Percentiles rank a stretch among this genome's conserved stretches.
Evolutionary conservation across 2,113 vertebrate genomes (phyloP).

Genomic region (Corythaixoides concolor): DNA sequence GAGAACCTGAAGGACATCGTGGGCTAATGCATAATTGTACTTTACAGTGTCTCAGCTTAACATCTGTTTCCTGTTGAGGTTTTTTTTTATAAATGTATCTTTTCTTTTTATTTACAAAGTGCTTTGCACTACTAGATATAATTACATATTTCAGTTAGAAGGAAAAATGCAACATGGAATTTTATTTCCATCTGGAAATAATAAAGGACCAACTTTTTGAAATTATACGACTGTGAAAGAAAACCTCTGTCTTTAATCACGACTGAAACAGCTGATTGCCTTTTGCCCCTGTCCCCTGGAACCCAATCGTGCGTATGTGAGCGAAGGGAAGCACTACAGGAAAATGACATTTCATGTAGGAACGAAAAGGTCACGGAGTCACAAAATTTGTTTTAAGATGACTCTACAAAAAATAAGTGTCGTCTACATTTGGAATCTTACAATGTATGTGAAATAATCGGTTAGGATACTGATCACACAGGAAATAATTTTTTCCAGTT

Average conservation of each 20-base stretch:
- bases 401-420: constrained; percentile 15
- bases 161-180: constrained; percentile 12
- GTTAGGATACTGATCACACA: background rate
- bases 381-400: constrained; percentile 4
- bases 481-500: background rate
- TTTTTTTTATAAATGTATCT: background rate
- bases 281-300: background rate
- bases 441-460: background rate
- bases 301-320: background rate
- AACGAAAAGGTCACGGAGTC: background rate
- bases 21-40: background rate
- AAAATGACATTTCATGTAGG: background rate
- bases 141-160: constrained; percentile 33
- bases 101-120: background rate
- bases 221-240: constrained; percentile 5
- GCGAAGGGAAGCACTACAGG: background rate
- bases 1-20: background rate
- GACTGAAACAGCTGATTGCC: constrained; percentile 22
- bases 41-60: background rate
- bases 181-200: constrained; percentile 54
- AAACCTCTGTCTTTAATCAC: constrained; percentile 51
- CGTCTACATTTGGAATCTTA: background rate
- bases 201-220: constrained; percentile 47
- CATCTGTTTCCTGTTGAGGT: constrained; percentile 43
- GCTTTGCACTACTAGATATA: constrained; percentile 27